These are phyloP conservation scores for Amphiprion clarkii DNA, from an alignment of 2,797 vertebrate genomes.

Conservation along the genomic window DNA sequence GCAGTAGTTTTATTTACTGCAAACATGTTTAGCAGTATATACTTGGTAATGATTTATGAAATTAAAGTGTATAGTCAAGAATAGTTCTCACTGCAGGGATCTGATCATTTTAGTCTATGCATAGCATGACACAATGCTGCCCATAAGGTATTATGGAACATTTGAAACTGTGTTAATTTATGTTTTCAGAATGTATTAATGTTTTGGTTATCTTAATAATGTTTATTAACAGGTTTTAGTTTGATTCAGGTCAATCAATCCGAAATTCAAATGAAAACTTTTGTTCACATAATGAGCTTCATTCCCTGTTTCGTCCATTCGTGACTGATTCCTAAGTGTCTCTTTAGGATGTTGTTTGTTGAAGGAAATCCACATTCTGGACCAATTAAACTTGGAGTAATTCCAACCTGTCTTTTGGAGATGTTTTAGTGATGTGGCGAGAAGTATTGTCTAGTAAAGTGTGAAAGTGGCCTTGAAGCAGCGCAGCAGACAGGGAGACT, in stretches of 20 bases:
- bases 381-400: slow-evolving; percentile 52
- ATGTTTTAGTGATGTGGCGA: slow-evolving; percentile 34
- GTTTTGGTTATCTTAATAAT: not conserved
- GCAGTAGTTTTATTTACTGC: not conserved
- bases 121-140: too few relatives aligned
- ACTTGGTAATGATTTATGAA: not conserved
- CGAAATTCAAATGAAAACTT: slow-evolving; percentile 39
- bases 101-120: too few relatives aligned
- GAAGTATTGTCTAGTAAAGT: slow-evolving; percentile 19
- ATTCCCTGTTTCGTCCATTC: slow-evolving; percentile 20
- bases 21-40: not conserved
- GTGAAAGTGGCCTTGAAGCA: slow-evolving; percentile 36
- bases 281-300: slow-evolving; percentile 21
- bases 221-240: slow-evolving; percentile 6
- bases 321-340: slow-evolving; percentile 35
- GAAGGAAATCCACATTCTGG: slow-evolving; percentile 42
- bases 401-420: slow-evolving; percentile 30
- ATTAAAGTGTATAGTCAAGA: not conserved
- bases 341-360: slow-evolving; percentile 39
- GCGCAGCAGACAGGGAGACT: slow-evolving; percentile 17
- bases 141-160: too few relatives aligned
- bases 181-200: not conserved
- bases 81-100: not conserved
- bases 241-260: slow-evolving; percentile 46
- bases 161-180: too few relatives aligned